Evolutionary conservation across 2,888 invertebrate genomes (phyloP), one percentile per base, ranked within the genome.

Genomic region (Meghimatium bilineatum): DNA sequence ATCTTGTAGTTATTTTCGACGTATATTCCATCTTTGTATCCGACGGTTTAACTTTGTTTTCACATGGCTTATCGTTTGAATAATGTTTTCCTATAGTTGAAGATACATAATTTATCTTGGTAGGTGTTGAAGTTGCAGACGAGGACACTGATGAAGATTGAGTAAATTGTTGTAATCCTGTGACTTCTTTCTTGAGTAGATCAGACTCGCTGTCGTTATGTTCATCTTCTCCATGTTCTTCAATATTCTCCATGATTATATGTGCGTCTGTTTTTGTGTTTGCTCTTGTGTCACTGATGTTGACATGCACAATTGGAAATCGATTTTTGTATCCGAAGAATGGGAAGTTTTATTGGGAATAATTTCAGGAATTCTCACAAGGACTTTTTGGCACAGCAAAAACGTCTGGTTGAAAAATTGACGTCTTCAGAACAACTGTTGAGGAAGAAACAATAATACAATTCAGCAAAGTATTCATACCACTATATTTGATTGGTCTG

Each of bases 191-290:
- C 3, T 74, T 29, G 1, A 81, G 44, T 5, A 60, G 66, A 23
- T 74, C 52, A 26, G 81, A 60, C 17, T 81, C 81, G 26, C 32
- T 32, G 34, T 81, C 81, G 12, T 63, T 63, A 0, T 44, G 32
- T 17, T 81, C 71, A 29, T 81, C 81, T 29, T 81, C 81, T 23
- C 81, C 60, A n/a, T 81, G 72, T 34, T 81, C 81, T 66, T 81
- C 81, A 38, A 81, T 81, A 49, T 81, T 74, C 72, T 81, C 81
- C 81, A 81, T 81, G 44, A 14, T 75, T 66, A n/a, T 1, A 3
- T 34, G 34, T 67, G 8, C 34, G 56, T 56, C 17, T 20, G 56
- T 56, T 20, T 56, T 5, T 44, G 12, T 44, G 44, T 44, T 8
- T 12, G 5, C 56, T 23, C 20, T 56, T 56, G 8, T 14, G 20